Evolutionary conservation across 2,113 vertebrate genomes (phyloP).

Genomic region (Sinocyclocheilus rhinocerous): DNA sequence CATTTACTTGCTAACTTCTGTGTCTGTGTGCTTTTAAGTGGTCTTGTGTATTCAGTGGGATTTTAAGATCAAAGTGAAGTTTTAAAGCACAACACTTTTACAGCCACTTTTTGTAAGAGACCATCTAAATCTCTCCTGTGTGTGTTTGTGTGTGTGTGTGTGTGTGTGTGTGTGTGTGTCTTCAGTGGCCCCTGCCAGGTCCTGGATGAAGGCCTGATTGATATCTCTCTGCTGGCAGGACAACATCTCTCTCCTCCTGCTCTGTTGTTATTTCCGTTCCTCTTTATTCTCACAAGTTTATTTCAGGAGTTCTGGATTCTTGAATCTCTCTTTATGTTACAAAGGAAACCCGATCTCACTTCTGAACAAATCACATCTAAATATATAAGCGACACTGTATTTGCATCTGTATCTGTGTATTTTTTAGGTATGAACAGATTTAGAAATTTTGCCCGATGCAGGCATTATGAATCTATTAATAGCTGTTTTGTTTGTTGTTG

Average conservation of each 20-base stretch:
- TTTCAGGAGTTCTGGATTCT: constrained; percentile 3
- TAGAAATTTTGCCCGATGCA: background rate
- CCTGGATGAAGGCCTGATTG: constrained; percentile 33
- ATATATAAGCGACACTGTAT: background rate
- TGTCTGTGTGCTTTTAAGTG: background rate
- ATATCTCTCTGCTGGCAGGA: constrained; percentile 25
- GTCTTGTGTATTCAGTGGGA: background rate
- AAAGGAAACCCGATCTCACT: background rate
- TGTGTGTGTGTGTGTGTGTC: background rate
- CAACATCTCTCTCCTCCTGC: constrained; percentile 13
- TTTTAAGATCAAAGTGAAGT: background rate
- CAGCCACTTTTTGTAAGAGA: background rate
- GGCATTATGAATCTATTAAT: background rate
- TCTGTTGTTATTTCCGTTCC: constrained; percentile 27
- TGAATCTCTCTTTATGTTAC: constrained; percentile 11
- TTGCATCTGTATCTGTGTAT: background rate
- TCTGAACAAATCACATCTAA: constrained; percentile 1
- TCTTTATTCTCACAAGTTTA: constrained; percentile 15
- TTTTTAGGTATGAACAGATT: background rate
- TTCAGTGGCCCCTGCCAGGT: background rate
- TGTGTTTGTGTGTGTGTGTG: background rate
- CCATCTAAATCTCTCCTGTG: background rate
- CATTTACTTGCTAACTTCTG: background rate
- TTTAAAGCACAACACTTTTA: background rate
- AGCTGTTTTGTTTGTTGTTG: background rate